A percentile compares a stretch with the other conserved stretches of the same genome.
Evolutionary conservation across 2,797 vertebrate species (phyloP).

Genomic region (Otolemur crassicaudatus): DNA sequence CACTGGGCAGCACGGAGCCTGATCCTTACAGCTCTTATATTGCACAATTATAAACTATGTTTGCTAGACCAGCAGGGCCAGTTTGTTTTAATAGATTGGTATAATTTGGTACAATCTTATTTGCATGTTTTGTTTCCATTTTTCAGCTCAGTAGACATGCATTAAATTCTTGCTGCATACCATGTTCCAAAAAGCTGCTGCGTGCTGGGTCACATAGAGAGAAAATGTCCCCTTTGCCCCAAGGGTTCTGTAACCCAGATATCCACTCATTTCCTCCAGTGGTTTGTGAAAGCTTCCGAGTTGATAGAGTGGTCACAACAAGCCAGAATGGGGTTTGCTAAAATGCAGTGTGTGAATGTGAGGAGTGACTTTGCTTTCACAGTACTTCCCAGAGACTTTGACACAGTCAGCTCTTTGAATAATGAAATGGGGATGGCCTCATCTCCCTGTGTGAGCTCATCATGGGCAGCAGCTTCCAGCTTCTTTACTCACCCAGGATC

Average conservation of each 20-base stretch:
- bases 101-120: not conserved
- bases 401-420: not conserved
- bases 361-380: not conserved
- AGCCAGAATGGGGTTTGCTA: not conserved
- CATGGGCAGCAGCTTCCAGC: not conserved
- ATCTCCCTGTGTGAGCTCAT: not conserved
- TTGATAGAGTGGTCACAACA: not conserved
- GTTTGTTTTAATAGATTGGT: not conserved
- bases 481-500: not conserved
- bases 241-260: not conserved
- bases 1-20: not conserved
- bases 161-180: too few relatives aligned
- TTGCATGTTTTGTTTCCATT: not conserved
- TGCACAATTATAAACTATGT: fast-evolving
- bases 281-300: not conserved
- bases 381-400: not conserved
- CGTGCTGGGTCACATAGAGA: not conserved
- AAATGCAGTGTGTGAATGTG: too few relatives aligned
- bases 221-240: not conserved
- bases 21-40: not conserved
- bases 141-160: not conserved
- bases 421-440: not conserved
- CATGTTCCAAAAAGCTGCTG: not conserved
- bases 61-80: not conserved
- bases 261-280: fast-evolving